Percentiles rank a stretch among this genome's conserved stretches.
Evolutionary conservation across 2,797 vertebrate genomes (phyloP).

Genomic region (Melanotaenia boesemani): DNA sequence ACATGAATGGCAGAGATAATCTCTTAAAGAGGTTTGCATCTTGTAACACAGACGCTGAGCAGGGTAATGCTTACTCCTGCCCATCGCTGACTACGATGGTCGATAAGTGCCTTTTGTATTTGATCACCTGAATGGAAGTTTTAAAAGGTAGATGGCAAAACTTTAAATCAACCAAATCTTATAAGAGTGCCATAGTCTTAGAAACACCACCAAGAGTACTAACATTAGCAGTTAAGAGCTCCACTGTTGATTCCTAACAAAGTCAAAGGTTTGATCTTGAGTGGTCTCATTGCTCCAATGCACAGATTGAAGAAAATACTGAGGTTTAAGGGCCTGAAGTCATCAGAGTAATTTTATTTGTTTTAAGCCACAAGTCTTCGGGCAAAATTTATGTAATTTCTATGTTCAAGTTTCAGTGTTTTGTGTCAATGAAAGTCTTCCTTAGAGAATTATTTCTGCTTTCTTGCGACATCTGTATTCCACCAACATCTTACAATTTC

Average conservation of each 20-base stretch:
- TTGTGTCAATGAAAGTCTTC: conserved; percentile 75
- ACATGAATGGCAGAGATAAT: conserved; percentile 54
- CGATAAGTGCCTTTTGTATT: conserved; percentile 87
- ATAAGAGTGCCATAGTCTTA: conserved; percentile 83
- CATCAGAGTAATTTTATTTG: conserved; percentile 33
- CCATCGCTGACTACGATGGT: conserved; percentile 77
- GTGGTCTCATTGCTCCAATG: conserved; percentile 41
- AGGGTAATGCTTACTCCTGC: conserved; percentile 77
- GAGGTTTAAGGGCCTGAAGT: conserved; percentile 26
- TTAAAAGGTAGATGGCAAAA: conserved; percentile 72
- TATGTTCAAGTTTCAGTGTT: conserved; percentile 31
- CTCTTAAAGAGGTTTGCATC: conserved; percentile 73
- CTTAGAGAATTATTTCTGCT: conserved; percentile 88
- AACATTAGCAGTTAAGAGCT: conserved; percentile 54
- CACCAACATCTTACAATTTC: conserved; percentile 73
- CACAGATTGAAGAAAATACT: conserved; percentile 24
- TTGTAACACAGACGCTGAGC: conserved; percentile 61
- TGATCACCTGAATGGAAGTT: conserved; percentile 75
- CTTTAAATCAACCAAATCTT: conserved; percentile 77
- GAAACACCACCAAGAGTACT: conserved; percentile 72
- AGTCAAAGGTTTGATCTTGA: conserved; percentile 34
- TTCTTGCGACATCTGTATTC: conserved; percentile 84
- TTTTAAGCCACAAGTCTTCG: conserved; percentile 47
- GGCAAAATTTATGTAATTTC: conserved; percentile 36
- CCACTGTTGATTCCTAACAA: conserved; percentile 23